phyloP scores from a whole-genome alignment of 2,888 invertebrate species.

The Ophioninae sp. region DNA sequence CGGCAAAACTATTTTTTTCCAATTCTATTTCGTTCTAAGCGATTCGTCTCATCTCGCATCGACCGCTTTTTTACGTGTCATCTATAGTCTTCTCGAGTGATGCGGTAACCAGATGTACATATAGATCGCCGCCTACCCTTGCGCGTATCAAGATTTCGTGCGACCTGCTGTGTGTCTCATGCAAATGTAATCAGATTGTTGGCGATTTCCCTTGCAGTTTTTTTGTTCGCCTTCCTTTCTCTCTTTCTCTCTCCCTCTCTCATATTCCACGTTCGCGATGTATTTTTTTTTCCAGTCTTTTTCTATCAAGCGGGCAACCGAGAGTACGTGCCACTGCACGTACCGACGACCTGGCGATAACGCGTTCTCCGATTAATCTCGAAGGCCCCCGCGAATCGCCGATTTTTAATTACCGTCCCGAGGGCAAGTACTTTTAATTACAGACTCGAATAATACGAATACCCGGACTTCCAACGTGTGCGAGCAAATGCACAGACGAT shows the following conservation, averaged over 20 bases:
- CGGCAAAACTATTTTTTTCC: conserved; percentile 9
- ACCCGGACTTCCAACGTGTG: conserved; percentile 22
- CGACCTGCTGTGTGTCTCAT: conserved; percentile 69
- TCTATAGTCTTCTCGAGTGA: conserved; percentile 3
- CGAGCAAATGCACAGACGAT: background rate
- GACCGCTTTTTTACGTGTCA: conserved; percentile 36
- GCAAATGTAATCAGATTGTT: conserved; percentile 76
- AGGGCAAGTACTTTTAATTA: conserved; percentile 62
- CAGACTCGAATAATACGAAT: conserved; percentile 57
- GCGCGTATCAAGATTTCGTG: conserved; percentile 62
- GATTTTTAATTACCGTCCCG: conserved; percentile 63
- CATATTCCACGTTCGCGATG: background rate
- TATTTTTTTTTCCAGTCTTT: conserved; percentile 27
- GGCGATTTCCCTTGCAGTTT: conserved; percentile 68
- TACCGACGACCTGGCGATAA: conserved; percentile 60
- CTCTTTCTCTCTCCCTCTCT: conserved; percentile 19
- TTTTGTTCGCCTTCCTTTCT: conserved; percentile 41
- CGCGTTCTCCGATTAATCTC: conserved; percentile 62
- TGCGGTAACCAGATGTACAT: conserved; percentile 7
- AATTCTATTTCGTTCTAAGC: conserved; percentile 21
- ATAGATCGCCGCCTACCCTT: conserved; percentile 32
- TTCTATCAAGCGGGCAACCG: conserved; percentile 51
- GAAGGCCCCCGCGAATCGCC: conserved; percentile 58
- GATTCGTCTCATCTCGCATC: conserved; percentile 22
- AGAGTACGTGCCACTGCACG: conserved; percentile 61